Conservation (phyloP, 2,113 vertebrate genomes). For the Rallus limicola region DNA sequence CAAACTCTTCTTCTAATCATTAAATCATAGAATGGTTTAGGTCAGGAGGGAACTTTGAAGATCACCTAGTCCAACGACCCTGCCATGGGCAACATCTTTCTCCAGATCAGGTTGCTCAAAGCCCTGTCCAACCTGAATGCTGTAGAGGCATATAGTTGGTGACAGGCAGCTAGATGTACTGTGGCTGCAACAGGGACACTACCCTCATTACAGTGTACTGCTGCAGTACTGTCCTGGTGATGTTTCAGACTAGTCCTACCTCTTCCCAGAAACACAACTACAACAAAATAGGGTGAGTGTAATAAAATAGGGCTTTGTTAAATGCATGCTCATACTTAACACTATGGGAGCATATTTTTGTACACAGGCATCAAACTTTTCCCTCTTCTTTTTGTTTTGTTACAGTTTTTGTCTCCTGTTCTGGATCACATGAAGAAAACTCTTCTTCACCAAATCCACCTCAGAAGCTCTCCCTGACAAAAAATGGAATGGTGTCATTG, state of each 20-base stretch:
- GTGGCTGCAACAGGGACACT: not conserved
- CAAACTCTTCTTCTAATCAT: not conserved
- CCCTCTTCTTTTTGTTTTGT: not conserved
- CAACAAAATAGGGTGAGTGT: not conserved
- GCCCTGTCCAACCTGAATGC: not conserved
- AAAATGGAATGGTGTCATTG: conserved; percentile 21
- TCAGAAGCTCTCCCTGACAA: not conserved
- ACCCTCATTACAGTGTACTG: not conserved
- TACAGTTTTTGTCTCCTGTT: conserved; percentile 21
- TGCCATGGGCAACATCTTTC: not conserved
- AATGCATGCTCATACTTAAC: not conserved
- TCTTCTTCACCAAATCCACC: conserved; percentile 10
- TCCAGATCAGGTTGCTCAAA: not conserved
- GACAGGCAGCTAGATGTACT: not conserved
- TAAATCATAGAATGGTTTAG: not conserved
- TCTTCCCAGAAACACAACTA: not conserved
- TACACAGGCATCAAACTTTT: not conserved
- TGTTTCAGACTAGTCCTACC: not conserved
- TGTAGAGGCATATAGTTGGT: not conserved
- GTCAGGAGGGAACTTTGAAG: not conserved
- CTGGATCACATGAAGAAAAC: conserved; percentile 14
- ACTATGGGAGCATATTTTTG: not conserved
- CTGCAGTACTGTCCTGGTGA: not conserved
- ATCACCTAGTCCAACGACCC: not conserved
- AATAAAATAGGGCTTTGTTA: not conserved